A percentile compares a stretch with the other conserved stretches of the same genome.
Conservation (phyloP, 1,140 invertebrate genomes). For the Holotrichia oblita region DNA sequence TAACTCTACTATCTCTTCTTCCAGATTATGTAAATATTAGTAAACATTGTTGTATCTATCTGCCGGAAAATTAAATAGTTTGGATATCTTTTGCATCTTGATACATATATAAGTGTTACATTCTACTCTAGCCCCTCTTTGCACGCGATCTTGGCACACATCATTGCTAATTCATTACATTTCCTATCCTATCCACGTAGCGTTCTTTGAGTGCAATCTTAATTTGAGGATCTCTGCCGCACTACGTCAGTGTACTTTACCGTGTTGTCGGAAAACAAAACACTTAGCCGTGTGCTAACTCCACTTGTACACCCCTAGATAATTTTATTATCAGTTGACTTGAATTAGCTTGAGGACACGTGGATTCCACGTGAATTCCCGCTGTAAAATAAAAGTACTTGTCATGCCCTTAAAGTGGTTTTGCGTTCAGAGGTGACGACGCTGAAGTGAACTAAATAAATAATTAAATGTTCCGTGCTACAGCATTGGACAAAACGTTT, state of each 20-base stretch:
- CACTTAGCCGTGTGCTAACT: slow-evolving; percentile 1
- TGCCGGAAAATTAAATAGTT: neutral
- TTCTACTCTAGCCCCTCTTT: neutral
- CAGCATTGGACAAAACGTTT: neutral
- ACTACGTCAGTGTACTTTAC: neutral
- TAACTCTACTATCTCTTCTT: no score
- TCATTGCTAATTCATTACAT: slow-evolving; percentile 8
- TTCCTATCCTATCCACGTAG: slow-evolving; percentile 8
- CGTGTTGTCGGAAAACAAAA: slow-evolving; percentile 3
- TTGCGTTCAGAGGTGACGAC: neutral
- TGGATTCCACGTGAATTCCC: neutral
- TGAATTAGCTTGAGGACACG: slow-evolving; percentile 1
- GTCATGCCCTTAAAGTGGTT: neutral
- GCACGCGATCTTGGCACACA: neutral
- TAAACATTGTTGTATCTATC: no score
- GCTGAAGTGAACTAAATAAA: neutral
- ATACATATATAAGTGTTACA: neutral
- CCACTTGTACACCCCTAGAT: neutral
- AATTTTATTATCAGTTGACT: slow-evolving; percentile 36
- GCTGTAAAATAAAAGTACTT: slow-evolving; percentile 6
- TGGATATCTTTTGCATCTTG: neutral
- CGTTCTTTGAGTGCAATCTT: slow-evolving; percentile 25
- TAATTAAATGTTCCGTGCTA: neutral
- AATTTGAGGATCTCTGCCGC: neutral
- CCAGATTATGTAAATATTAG: no score